phyloP scores from a whole-genome alignment of 1,140 invertebrate species.

The Microvelia longipes region DNA sequence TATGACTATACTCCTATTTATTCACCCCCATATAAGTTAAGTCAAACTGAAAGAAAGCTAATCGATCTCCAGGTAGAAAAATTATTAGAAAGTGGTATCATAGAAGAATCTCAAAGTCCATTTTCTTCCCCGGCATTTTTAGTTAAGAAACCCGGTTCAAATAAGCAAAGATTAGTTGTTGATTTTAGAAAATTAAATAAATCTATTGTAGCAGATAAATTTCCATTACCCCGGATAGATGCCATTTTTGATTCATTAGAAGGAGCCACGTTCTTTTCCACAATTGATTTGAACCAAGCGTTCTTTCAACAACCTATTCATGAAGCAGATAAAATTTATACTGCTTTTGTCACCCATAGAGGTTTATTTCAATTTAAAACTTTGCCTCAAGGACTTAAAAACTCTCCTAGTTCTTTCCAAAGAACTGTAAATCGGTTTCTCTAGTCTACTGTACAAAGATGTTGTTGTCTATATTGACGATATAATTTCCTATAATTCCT shows the following conservation, averaged over 20 bases:
- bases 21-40: neutral
- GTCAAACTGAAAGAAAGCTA: neutral
- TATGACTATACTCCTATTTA: neutral
- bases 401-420: neutral
- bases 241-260: neutral
- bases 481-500: neutral
- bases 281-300: neutral
- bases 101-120: neutral
- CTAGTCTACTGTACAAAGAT: neutral
- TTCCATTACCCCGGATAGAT: neutral
- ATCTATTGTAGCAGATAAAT: neutral
- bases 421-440: neutral
- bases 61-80: neutral
- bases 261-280: neutral
- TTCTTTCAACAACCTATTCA: neutral
- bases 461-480: neutral
- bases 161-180: neutral
- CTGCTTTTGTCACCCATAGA: neutral
- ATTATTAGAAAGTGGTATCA: neutral
- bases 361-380: neutral
- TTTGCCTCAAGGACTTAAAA: neutral
- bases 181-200: neutral
- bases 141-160: neutral
- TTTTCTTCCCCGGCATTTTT: neutral
- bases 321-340: neutral